Conservation (phyloP, 2,888 invertebrate genomes). For the Lasius fuliginosus region DNA sequence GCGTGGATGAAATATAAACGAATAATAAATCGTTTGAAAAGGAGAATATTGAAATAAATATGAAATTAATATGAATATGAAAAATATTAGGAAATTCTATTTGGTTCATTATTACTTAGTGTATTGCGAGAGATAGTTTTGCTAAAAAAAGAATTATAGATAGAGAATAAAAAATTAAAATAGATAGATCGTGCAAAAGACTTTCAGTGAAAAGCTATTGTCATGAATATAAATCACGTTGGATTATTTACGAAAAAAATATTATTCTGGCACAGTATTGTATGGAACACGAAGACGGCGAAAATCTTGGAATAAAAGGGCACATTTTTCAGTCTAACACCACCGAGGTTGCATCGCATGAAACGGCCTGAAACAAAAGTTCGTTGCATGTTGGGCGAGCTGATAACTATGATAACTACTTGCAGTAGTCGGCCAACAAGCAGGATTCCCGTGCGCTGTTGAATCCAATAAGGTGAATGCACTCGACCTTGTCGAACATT, state of each 20-base stretch:
- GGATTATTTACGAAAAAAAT: neutral
- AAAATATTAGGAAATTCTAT: neutral
- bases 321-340: slow-evolving; percentile 18
- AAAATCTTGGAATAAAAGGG: slow-evolving; percentile 22
- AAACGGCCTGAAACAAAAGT: slow-evolving; percentile 33
- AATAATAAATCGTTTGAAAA: neutral
- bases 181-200: neutral
- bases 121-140: neutral
- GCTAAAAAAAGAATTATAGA: neutral
- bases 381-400: slow-evolving; percentile 33
- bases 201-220: neutral
- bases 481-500: slow-evolving; percentile 38
- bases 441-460: slow-evolving; percentile 24
- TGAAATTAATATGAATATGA: neutral
- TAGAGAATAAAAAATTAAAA: neutral
- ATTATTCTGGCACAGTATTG: neutral
- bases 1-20: neutral
- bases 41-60: neutral
- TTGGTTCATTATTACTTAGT: neutral
- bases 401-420: slow-evolving; percentile 55
- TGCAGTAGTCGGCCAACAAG: slow-evolving; percentile 40
- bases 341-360: neutral
- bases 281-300: neutral
- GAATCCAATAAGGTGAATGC: slow-evolving; percentile 46
- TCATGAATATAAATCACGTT: neutral